phyloP scores from a whole-genome alignment of 2,113 vertebrate genomes.

The Gallinago jamesoni region DNA sequence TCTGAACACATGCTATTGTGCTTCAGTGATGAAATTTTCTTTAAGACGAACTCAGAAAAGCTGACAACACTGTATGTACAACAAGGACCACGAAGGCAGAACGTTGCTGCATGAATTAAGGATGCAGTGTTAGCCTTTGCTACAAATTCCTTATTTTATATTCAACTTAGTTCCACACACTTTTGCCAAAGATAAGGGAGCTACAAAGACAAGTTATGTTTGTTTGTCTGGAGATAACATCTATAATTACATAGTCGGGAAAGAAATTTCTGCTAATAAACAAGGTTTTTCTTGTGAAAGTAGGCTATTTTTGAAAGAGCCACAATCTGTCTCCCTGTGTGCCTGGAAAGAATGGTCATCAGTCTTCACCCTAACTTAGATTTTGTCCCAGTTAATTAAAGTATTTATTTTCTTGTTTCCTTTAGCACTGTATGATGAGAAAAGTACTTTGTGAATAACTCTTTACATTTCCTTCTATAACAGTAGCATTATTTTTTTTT shows the following conservation, averaged over 20 bases:
- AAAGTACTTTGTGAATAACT: background rate
- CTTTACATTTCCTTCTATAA: background rate
- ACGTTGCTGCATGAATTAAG: background rate
- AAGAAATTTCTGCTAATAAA: constrained; percentile 22
- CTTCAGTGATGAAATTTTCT: background rate
- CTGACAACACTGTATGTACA: background rate
- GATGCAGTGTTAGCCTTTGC: background rate
- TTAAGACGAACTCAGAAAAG: background rate
- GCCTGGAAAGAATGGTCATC: background rate
- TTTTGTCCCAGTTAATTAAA: background rate
- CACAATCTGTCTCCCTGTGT: background rate
- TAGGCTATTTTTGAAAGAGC: constrained; percentile 28
- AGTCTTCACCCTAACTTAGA: background rate
- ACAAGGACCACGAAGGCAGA: background rate
- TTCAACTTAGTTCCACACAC: background rate
- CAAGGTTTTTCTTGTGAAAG: background rate
- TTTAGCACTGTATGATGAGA: background rate
- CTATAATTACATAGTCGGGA: background rate
- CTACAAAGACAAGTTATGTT: background rate
- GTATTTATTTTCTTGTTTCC: background rate
- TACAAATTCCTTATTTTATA: background rate
- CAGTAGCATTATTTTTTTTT: background rate
- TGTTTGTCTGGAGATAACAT: constrained; percentile 28
- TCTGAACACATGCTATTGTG: background rate
- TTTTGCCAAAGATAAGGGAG: background rate